Evolutionary conservation across 1,140 invertebrate species (phyloP).

Genomic region (Gonatopus flavifemur): DNA sequence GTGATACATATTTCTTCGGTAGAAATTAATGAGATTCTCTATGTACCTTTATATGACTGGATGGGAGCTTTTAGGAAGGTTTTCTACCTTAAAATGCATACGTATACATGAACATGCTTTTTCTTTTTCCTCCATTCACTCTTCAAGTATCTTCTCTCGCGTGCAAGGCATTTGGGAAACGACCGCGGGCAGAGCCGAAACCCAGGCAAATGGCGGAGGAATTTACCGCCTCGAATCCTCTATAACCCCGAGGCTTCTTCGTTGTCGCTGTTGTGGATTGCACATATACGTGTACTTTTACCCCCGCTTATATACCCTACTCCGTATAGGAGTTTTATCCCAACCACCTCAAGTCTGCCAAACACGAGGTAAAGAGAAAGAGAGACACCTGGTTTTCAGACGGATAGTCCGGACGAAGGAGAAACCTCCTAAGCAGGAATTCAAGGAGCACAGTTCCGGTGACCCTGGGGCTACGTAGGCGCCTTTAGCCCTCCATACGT

Average conservation of each 20-base stretch:
- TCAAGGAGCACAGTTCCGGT: constrained; percentile 28
- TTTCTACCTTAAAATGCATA: too few relatives aligned
- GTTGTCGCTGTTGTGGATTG: neutral
- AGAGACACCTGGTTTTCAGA: too few relatives aligned
- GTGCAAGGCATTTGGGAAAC: constrained; percentile 12
- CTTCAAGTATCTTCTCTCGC: neutral
- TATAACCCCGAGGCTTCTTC: constrained; percentile 14
- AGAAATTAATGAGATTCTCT: too few relatives aligned
- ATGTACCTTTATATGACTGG: too few relatives aligned
- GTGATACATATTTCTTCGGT: too few relatives aligned
- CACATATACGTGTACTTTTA: neutral
- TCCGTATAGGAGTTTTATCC: too few relatives aligned
- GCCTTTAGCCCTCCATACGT: constrained; percentile 18
- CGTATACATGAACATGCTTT: too few relatives aligned
- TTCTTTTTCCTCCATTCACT: neutral
- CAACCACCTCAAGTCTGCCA: too few relatives aligned
- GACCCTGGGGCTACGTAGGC: constrained; percentile 7
- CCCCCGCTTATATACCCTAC: too few relatives aligned
- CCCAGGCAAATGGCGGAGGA: constrained; percentile 13
- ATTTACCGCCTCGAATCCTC: constrained; percentile 22
- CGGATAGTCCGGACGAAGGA: neutral
- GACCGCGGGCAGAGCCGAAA: constrained; percentile 6
- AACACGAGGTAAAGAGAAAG: too few relatives aligned
- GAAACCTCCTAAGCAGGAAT: constrained; percentile 19
- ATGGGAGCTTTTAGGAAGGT: too few relatives aligned